Evolutionary conservation across 1,140 invertebrate genomes (phyloP), one percentile per base, ranked within the genome.

Genomic region (Nomia melanderi): DNA sequence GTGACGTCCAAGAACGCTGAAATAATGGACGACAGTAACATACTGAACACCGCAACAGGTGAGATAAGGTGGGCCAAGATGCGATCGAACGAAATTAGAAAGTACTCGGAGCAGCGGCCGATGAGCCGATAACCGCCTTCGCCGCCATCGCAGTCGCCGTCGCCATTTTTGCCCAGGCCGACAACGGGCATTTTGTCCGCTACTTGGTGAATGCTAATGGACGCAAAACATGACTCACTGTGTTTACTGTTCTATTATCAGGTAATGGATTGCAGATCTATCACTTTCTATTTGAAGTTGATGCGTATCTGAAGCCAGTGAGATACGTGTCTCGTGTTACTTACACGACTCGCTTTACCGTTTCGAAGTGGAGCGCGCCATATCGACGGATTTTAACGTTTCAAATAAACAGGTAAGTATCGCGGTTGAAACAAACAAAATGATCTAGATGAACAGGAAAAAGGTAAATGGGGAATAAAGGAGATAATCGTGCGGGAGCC

Each of bases 221-320:
- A 25, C 31, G 80, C 71, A 54, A 71, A 70, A 79, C 78, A 75
- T 83, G 82, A 83, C 76, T 83, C 81, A 83, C 50, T 20, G 50
- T 66, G 56, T 56, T 82, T 78, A 78, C 70, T 76, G 56, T 72
- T 66, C 59, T 78, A 83, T 79, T 82, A 78, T 78, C 76, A 17
- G 69, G 53, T 79, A 83, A 83, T 76, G 81, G 78, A 79, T 83
- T 71, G 81, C 31, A 60, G 64, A 76, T 76, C 73, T 76, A 76
- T 76, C 73, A 47, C 73, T 76, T 76, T 76, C 73, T 67, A 75
- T 65, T 75, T 67, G 39, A 67, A 75, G 27, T 57, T 36, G 64
- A 75, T 67, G 36, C 31, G 53, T 75, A 75, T 75, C 72, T 75
- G 36, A 23, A 67, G 25, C 72, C 27, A 23, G 41, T n/a, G n/a